Percentiles rank a stretch among this genome's conserved stretches.
These are phyloP conservation scores for Oncorhynchus nerka DNA, from an alignment of 2,113 vertebrate genomes.

Conservation along the genomic window DNA sequence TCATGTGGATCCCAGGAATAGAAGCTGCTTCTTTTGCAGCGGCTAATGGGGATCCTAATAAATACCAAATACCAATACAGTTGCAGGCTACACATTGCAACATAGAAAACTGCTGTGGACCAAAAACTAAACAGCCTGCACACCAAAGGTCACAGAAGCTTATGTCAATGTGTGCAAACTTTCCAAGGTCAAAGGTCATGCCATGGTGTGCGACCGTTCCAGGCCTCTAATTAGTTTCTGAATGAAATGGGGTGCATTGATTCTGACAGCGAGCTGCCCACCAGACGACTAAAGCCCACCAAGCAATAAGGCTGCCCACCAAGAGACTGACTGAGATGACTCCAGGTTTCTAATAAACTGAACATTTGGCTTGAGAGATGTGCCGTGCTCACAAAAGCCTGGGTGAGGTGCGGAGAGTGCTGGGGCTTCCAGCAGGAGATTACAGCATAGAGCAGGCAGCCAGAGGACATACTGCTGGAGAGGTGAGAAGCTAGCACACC, in stretches of 20 bases:
- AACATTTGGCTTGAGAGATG: constrained; percentile 32
- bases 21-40: no score
- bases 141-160: neutral
- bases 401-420: constrained; percentile 12
- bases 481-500: neutral
- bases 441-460: constrained; percentile 34
- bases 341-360: constrained; percentile 31
- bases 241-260: constrained; percentile 2
- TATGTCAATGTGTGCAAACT: neutral
- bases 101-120: neutral
- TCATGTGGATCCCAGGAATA: no score
- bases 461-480: constrained; percentile 16
- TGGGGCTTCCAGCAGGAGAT: constrained; percentile 29
- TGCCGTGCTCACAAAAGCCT: constrained; percentile 23
- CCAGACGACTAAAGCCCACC: constrained; percentile 23
- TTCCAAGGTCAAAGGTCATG: neutral
- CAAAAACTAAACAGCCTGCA: neutral
- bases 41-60: no score
- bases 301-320: no score
- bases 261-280: constrained; percentile 20
- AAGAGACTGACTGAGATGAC: no score
- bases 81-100: neutral
- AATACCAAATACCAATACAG: neutral
- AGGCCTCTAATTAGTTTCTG: neutral
- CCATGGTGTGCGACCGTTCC: neutral